Evolutionary conservation across 2,888 invertebrate genomes (phyloP), one percentile per base, ranked within the genome.

Genomic region (Cenopis cana): DNA sequence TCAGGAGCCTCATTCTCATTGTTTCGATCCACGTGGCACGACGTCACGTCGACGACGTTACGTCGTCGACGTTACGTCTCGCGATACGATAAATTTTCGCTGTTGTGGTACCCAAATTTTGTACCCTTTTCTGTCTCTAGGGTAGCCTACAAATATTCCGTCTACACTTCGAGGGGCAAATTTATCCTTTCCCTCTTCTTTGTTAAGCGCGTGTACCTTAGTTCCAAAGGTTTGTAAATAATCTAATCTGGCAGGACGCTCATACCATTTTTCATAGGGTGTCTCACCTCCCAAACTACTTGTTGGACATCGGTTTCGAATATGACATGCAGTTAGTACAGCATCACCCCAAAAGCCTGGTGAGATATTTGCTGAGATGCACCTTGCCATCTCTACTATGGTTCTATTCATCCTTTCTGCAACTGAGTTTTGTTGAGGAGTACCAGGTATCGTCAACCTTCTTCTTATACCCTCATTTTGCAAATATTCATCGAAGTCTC

Each of bases 91-190:
- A 54, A 24, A 54, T 11, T 54, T 54, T 54, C 0, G 29, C 20
- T 24, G 14, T 3, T 33, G 55, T 55, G 55, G 55, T 14, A 55
- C 8, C 55, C 55, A 55, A 29, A 55, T 33, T n/a, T 29, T 55
- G n/a, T 29, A 55, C 33, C 55, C 55, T 55, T 33, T 33, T 55
- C 14, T 29, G 9, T 55, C 55, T 55, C 20, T 55, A 6, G 55
- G n/a, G 20, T 55, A 55, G n/a, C 33, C 55, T 11, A 56, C 55
- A 29, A 56, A 56, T 24, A 56, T 56, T 33, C 55, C 55, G 8
- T 56, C 55, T 8, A 14, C n/a, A 5, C 55, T 33, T 6, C 55
- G 33, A 12, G 55, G 55, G 3, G 33, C 33, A 4, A 55, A 55
- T n/a, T 55, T 55, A n/a, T 55, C 14, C 8, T 55, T 55, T 5